phyloP scores from a whole-genome alignment of 2,797 vertebrate species.

The Hoplostethus atlanticus region DNA sequence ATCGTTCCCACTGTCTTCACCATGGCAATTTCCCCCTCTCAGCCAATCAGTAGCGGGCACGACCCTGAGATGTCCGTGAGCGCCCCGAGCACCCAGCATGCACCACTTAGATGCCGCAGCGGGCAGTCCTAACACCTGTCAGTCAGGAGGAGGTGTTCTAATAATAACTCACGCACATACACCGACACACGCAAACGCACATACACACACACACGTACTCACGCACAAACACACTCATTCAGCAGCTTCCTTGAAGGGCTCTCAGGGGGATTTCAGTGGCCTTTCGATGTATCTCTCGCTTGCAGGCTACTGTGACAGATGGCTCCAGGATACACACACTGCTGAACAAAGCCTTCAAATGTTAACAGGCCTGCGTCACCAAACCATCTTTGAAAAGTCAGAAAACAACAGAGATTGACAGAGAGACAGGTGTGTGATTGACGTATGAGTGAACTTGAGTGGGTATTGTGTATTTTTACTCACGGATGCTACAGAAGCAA shows the following conservation, averaged over 20 bases:
- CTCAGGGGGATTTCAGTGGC: conserved; percentile 58
- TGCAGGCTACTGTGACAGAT: conserved; percentile 42
- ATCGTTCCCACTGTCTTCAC: conserved; percentile 24
- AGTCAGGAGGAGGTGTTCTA: conserved; percentile 59
- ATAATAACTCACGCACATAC: conserved; percentile 43
- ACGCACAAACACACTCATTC: conserved; percentile 15
- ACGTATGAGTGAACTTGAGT: no score
- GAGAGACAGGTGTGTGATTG: no score
- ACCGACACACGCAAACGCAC: conserved; percentile 17
- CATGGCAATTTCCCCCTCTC: conserved; percentile 23
- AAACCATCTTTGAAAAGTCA: no score
- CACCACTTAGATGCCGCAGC: conserved; percentile 49
- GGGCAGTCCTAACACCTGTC: conserved; percentile 59
- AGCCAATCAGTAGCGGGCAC: conserved; percentile 22
- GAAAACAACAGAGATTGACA: no score
- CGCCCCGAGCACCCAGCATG: conserved; percentile 43
- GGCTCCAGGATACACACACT: conserved; percentile 43
- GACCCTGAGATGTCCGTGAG: conserved; percentile 26
- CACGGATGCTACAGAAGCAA: no score
- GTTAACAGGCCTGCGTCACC: not conserved
- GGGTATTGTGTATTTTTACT: no score
- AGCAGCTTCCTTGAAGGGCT: conserved; percentile 50
- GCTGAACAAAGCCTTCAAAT: conserved; percentile 4
- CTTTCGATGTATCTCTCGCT: conserved; percentile 48
- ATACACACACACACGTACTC: conserved; percentile 3